Percentiles rank a stretch among this genome's conserved stretches.
phyloP scores from a whole-genome alignment of 2,888 invertebrate genomes.

The Zele albiditarsus region DNA sequence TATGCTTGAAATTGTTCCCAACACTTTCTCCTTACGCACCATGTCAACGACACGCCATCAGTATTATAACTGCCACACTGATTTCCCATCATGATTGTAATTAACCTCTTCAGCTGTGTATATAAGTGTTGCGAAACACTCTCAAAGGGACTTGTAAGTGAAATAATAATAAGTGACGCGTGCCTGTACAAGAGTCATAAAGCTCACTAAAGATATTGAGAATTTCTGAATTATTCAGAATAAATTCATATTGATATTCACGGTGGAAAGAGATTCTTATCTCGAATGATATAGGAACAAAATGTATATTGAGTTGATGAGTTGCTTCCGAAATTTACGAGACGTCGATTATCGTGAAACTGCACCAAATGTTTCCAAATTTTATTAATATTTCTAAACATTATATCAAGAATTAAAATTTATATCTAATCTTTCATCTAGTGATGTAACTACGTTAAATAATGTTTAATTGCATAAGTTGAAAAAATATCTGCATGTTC shows the following conservation, averaged over 20 bases:
- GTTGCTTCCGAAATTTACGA: too few relatives aligned
- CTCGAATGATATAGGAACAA: too few relatives aligned
- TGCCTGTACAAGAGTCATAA: not conserved
- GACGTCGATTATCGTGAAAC: too few relatives aligned
- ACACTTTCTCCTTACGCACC: conserved; percentile 59
- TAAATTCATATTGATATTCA: too few relatives aligned
- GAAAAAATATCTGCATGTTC: not conserved
- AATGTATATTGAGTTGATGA: too few relatives aligned
- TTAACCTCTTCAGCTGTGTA: conserved; percentile 46
- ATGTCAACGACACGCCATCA: conserved; percentile 49
- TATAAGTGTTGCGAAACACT: conserved; percentile 23
- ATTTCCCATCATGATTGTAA: conserved; percentile 55
- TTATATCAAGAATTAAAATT: too few relatives aligned
- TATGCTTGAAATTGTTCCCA: conserved; percentile 51
- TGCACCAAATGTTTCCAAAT: too few relatives aligned
- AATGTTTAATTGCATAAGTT: not conserved
- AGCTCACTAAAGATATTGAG: not conserved
- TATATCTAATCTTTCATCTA: too few relatives aligned
- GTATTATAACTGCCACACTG: conserved; percentile 39
- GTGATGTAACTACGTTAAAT: not conserved
- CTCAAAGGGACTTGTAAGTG: conserved; percentile 20
- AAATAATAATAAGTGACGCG: conserved; percentile 5
- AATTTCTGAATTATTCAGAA: not conserved
- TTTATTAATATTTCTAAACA: too few relatives aligned
- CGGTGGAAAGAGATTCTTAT: too few relatives aligned